Evolutionary conservation across 1,140 invertebrate species (phyloP), one percentile per base, ranked within the genome.

Genomic region (Maniola jurtina): DNA sequence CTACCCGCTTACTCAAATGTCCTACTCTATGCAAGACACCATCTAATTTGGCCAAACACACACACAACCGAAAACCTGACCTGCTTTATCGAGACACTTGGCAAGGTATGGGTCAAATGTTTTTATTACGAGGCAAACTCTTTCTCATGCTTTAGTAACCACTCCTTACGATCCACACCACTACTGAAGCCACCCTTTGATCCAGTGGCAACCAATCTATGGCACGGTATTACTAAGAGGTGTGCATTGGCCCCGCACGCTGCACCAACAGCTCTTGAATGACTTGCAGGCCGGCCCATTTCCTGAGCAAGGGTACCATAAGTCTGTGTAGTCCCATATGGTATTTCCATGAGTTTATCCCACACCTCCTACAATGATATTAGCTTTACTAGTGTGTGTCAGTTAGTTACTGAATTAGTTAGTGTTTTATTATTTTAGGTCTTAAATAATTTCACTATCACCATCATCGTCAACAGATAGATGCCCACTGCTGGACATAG

Each of bases 211-310:
- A 90, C 75, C 8, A 91, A 10, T 64, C 89, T 70, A 48, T 91
- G 90, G 65, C 90, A 91, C 2, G 91, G 89, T 35, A 91, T 77
- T 3, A 91, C 70, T 38, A 92, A 66, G 4, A 90, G 13, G 56
- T 88, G 82, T 14, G 80, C 68, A 73, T 92, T 92, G 1, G 87
- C 84, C 7, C 88, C 88, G 61, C 88, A 91, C 36, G 89, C 88
- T 16, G 79, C 76, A 8, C 89, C 91, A 3, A 91, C 77, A 16
- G 91, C 89, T 35, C 91, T 61, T 14, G 88, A 79, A 66, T 91
- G 83, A 13, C 78, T 84, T 6, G 72, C 59, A 6, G 78, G 50
- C 15, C 81, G 73, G 0, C 88, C 89, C 16, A 91, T 63, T 6
- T 68, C 58, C 61, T 84, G 83, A 5, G 91, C 89, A n/a, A 91